Percentiles rank a stretch among this genome's conserved stretches.
Conservation (phyloP, 2,797 vertebrate genomes). For the Alauda arvensis region DNA sequence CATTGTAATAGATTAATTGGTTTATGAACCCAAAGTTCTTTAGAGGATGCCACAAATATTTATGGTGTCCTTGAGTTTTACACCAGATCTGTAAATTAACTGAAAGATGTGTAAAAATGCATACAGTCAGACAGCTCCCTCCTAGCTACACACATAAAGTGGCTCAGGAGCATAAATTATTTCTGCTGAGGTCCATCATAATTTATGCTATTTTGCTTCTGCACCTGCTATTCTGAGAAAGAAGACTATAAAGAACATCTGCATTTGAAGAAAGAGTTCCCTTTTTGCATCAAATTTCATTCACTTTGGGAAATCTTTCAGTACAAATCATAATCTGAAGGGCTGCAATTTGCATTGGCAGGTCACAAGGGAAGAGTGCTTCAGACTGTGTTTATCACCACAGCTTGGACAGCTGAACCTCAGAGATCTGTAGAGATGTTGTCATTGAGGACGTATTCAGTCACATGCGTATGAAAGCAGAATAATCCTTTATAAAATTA, state of each 20-base stretch:
- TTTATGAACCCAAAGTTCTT: neutral
- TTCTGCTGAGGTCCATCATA: conserved; percentile 47
- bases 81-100: conserved; percentile 44
- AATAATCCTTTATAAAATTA: neutral
- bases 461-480: neutral
- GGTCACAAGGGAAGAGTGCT: neutral
- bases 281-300: neutral
- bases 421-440: neutral
- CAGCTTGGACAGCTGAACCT: neutral
- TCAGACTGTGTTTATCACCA: neutral
- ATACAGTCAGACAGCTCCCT: conserved; percentile 34
- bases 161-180: conserved; percentile 46
- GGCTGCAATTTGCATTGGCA: neutral
- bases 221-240: conserved; percentile 10
- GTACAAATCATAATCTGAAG: neutral
- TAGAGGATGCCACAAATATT: conserved; percentile 40
- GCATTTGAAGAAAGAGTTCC: conserved; percentile 10
- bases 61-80: conserved; percentile 35
- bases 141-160: conserved; percentile 14
- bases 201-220: conserved; percentile 52
- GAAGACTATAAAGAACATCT: conserved; percentile 19
- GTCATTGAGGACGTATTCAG: neutral
- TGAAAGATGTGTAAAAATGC: conserved; percentile 28
- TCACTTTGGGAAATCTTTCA: conserved; percentile 5
- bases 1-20: neutral